Evolutionary conservation across 1,140 invertebrate genomes (phyloP).

Genomic region (Mya arenaria): DNA sequence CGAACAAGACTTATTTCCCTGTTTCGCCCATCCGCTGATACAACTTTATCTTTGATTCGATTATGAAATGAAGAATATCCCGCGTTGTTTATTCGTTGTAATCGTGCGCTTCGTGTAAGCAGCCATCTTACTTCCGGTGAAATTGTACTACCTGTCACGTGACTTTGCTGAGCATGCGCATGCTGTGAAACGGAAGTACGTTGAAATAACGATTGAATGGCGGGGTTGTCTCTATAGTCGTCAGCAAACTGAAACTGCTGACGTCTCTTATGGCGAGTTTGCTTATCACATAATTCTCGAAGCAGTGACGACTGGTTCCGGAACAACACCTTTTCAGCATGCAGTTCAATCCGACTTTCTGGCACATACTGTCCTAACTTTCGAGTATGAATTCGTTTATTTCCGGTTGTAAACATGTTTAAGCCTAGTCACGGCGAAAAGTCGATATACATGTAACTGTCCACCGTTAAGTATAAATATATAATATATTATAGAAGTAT

Average conservation of each 20-base stretch:
- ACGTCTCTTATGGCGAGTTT: background rate
- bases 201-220: background rate
- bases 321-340: constrained; percentile 63
- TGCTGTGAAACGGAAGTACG: background rate
- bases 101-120: constrained; percentile 52
- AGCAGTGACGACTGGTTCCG: constrained; percentile 56
- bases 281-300: constrained; percentile 49
- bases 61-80: constrained; percentile 57
- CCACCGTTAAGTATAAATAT: too few species aligned
- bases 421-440: too few species aligned
- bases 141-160: background rate
- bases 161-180: background rate
- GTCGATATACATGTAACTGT: too few species aligned
- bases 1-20: constrained; percentile 22
- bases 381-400: background rate
- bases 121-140: constrained; percentile 49
- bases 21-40: constrained; percentile 45
- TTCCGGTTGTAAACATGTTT: too few species aligned
- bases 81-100: constrained; percentile 62
- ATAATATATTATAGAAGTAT: too few species aligned
- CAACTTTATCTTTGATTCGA: constrained; percentile 51
- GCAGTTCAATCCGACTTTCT: constrained; percentile 60
- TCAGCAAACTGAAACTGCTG: constrained; percentile 26
- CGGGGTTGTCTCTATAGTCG: background rate
- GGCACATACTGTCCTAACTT: constrained; percentile 48